Evolutionary conservation across 1,140 invertebrate species (phyloP).

Genomic region (Pseudobourletiella spinata): DNA sequence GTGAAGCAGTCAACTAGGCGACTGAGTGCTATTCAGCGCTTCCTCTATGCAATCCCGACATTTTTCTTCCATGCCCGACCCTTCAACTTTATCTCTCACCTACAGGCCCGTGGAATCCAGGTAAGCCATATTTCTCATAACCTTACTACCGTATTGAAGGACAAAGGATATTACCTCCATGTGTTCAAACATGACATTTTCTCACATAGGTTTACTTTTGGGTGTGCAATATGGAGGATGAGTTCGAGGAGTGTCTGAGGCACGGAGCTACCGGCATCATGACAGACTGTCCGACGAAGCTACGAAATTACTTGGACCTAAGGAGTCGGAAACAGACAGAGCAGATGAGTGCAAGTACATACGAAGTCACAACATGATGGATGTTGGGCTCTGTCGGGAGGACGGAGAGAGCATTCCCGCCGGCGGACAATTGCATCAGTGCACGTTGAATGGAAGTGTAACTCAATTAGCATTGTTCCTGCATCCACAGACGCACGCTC

Average conservation of each 20-base stretch:
- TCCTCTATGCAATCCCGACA: constrained; percentile 43
- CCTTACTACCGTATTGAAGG: too few species aligned
- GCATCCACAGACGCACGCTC: too few species aligned
- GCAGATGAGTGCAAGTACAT: too few species aligned
- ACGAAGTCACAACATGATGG: too few species aligned
- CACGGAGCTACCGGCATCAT: constrained; percentile 61
- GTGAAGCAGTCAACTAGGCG: neutral
- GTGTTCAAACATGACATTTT: neutral
- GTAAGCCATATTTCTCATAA: too few species aligned
- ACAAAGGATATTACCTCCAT: neutral
- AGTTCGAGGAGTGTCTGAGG: constrained; percentile 54
- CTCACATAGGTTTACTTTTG: constrained; percentile 58
- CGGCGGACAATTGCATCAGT: too few species aligned
- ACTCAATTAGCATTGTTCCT: too few species aligned
- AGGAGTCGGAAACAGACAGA: too few species aligned
- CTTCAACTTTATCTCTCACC: constrained; percentile 51
- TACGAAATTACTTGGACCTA: constrained; percentile 43
- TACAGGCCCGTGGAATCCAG: constrained; percentile 58
- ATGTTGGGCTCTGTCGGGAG: too few species aligned
- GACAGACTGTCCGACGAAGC: constrained; percentile 62
- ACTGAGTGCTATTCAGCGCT: constrained; percentile 41
- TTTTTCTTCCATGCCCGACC: constrained; percentile 53
- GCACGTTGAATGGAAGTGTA: too few species aligned
- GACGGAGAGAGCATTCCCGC: too few species aligned
- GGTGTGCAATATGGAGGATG: constrained; percentile 54